phyloP scores from a whole-genome alignment of 37 sponge, comb jelly and placozoan genomes.

The Oopsacas minuta region DNA sequence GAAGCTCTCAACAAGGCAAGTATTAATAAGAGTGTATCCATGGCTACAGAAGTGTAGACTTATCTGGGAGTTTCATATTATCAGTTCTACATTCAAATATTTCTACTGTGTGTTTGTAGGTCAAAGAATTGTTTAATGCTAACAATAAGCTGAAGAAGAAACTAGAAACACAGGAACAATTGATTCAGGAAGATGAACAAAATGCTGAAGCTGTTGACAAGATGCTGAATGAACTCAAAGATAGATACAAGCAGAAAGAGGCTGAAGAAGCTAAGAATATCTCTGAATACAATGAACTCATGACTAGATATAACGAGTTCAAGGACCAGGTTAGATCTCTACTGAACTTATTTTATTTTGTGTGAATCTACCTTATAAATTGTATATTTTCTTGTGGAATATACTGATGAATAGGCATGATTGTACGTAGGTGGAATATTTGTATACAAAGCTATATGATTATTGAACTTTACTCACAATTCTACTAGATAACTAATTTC shows the following conservation, averaged over 20 bases:
- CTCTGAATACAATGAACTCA: neutral
- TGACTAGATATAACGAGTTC: neutral
- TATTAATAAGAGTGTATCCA: neutral
- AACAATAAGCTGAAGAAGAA: constrained; percentile 4
- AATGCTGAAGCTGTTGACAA: neutral
- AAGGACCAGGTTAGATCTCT: constrained; percentile 10
- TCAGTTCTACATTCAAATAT: neutral
- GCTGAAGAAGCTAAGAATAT: neutral
- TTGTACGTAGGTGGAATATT: no score
- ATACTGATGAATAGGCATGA: no score
- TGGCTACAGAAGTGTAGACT: no score
- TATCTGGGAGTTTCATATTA: neutral
- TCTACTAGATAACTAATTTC: no score
- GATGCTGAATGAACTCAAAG: constrained; percentile 9
- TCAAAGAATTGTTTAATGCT: neutral
- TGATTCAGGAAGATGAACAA: neutral
- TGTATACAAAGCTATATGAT: no score
- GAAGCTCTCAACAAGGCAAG: neutral
- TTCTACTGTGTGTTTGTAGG: neutral
- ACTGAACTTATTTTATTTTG: no score
- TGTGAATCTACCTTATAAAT: no score
- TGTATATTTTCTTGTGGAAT: no score
- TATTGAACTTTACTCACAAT: no score
- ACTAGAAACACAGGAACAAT: neutral
- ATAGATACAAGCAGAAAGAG: neutral